phyloP scores from a whole-genome alignment of 2,113 vertebrate genomes.

The Sitta europaea region DNA sequence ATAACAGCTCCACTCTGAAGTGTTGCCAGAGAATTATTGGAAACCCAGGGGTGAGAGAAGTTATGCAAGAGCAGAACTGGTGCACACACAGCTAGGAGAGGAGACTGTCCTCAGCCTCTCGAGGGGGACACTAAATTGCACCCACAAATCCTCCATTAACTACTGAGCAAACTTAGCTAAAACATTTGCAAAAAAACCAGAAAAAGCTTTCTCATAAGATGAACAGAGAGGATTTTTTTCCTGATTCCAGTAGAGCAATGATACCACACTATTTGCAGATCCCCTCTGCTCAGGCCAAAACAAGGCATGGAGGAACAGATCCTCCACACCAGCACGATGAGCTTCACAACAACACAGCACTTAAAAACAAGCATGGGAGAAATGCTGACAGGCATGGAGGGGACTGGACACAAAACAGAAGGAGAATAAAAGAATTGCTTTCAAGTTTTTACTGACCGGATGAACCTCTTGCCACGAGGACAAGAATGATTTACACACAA shows the following conservation, averaged over 20 bases:
- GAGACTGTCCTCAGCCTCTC: not conserved
- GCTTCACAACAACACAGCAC: not conserved
- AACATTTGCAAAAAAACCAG: not conserved
- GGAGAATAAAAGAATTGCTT: not conserved
- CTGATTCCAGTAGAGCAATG: not conserved
- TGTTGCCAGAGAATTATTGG: not conserved
- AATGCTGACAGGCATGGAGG: not conserved
- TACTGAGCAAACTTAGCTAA: not conserved
- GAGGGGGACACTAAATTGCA: not conserved
- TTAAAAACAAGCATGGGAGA: not conserved
- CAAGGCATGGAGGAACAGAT: fast-evolving
- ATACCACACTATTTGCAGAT: not conserved
- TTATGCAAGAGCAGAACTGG: not conserved
- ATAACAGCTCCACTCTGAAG: not conserved
- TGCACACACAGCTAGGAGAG: not conserved
- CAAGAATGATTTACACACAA: not conserved
- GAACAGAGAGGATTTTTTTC: not conserved
- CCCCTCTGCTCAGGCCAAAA: not conserved
- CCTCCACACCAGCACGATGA: not conserved
- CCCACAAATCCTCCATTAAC: not conserved
- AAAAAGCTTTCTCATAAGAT: not conserved
- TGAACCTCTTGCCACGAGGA: not conserved
- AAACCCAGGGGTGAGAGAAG: not conserved
- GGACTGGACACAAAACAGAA: not conserved
- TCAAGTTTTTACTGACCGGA: not conserved